Conservation (phyloP, 2,888 invertebrate genomes). For the Bhutanitis thaidina region DNA sequence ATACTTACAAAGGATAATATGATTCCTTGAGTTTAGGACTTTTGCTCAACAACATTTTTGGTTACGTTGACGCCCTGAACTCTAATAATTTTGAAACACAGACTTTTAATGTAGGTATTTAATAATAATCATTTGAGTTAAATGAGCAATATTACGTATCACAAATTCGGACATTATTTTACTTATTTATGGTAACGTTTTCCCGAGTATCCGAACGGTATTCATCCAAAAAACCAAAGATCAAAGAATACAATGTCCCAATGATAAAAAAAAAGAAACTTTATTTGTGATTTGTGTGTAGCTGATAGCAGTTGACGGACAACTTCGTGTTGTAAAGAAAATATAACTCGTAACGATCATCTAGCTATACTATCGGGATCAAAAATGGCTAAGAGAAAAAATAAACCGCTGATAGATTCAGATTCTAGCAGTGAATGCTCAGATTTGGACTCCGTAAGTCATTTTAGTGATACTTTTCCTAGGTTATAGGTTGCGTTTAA, state of each 20-base stretch:
- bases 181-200: too few species aligned
- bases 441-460: slow-evolving; percentile 91
- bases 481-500: slow-evolving; percentile 43
- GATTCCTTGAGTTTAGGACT: too few species aligned
- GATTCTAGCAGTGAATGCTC: slow-evolving; percentile 91
- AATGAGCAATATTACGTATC: too few species aligned
- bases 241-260: slow-evolving; percentile 13
- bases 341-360: slow-evolving; percentile 26
- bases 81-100: too few species aligned
- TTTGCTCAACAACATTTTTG: too few species aligned
- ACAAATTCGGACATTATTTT: too few species aligned
- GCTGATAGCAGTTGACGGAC: slow-evolving; percentile 30
- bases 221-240: not conserved
- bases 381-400: slow-evolving; percentile 91
- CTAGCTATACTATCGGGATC: slow-evolving; percentile 18
- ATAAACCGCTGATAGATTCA: slow-evolving; percentile 89
- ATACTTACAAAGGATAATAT: too few species aligned
- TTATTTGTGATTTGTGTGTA: slow-evolving; percentile 19
- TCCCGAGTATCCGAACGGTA: slow-evolving; percentile 4
- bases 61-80: too few species aligned
- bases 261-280: slow-evolving; percentile 18
- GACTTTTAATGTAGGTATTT: too few species aligned
- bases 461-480: slow-evolving; percentile 37
- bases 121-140: too few species aligned
- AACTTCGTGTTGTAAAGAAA: slow-evolving; percentile 29